Percentiles rank a stretch among this genome's conserved stretches.
Evolutionary conservation across 2,888 invertebrate genomes (phyloP).

Genomic region (Caenorhabditis doughertyi): DNA sequence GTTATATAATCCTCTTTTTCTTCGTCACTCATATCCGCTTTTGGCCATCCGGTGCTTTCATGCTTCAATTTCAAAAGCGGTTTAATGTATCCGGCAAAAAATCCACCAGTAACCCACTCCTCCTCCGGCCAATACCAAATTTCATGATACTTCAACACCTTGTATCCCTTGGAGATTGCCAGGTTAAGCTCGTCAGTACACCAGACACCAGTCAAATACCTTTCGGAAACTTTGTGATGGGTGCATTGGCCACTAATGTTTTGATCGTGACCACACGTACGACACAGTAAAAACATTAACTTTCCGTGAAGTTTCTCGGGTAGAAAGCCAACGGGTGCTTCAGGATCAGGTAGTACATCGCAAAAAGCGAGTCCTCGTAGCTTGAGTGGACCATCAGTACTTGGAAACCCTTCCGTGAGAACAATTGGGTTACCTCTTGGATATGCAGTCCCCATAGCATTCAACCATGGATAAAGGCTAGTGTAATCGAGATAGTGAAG

Average conservation of each 20-base stretch:
- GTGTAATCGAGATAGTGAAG: not conserved
- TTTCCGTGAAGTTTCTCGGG: not conserved
- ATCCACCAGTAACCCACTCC: constrained; percentile 25
- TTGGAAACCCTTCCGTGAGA: no score
- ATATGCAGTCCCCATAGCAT: not conserved
- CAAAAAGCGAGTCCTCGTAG: not conserved
- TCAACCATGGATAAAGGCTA: not conserved
- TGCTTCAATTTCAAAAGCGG: constrained; percentile 17
- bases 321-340: not conserved
- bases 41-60: constrained; percentile 11
- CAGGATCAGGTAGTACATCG: not conserved
- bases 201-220: not conserved
- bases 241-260: no score
- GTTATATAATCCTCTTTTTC: not conserved
- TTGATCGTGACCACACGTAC: not conserved
- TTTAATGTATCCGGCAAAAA: constrained; percentile 9
- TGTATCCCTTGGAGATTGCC: constrained; percentile 10
- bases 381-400: no score
- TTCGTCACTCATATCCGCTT: not conserved
- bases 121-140: constrained; percentile 9
- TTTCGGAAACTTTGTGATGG: not conserved
- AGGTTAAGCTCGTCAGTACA: constrained; percentile 6
- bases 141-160: constrained; percentile 16
- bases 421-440: not conserved
- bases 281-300: not conserved